Evolutionary conservation across 2,888 invertebrate genomes (phyloP).

Genomic region (Epicampocera succincta): DNA sequence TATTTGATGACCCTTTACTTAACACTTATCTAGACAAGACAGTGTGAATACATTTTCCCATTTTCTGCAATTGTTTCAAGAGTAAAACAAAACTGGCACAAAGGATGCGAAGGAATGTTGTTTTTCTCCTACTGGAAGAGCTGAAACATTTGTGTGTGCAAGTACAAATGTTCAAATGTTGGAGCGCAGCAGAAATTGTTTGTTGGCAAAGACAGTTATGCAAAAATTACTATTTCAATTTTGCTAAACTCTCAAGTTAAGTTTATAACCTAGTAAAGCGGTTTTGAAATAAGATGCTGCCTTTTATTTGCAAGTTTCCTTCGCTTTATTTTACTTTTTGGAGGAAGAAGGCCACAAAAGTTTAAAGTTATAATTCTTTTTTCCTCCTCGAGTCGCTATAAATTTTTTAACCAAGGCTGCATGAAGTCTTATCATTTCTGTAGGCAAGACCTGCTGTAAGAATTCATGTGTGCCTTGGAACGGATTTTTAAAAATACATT

Average conservation of each 20-base stretch:
- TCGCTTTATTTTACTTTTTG: conserved; percentile 14
- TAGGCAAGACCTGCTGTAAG: conserved; percentile 4
- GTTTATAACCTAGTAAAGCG: conserved; percentile 66
- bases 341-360: conserved; percentile 54
- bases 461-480: not conserved
- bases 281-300: conserved; percentile 59
- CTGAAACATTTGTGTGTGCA: conserved; percentile 16
- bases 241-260: conserved; percentile 58
- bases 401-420: conserved; percentile 54
- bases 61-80: conserved; percentile 48
- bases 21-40: conserved; percentile 69
- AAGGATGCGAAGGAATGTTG: conserved; percentile 17
- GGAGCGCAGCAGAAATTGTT: conserved; percentile 45
- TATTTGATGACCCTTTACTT: conserved; percentile 68
- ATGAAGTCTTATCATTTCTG: conserved; percentile 12
- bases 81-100: conserved; percentile 7
- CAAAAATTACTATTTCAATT: conserved; percentile 70
- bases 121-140: conserved; percentile 25
- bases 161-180: not conserved
- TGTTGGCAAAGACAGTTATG: conserved; percentile 65
- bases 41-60: conserved; percentile 62
- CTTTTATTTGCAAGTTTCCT: conserved; percentile 24
- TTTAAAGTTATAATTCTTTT: conserved; percentile 32
- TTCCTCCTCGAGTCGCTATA: conserved; percentile 41
- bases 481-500: not conserved